phyloP scores from a whole-genome alignment of 2,888 invertebrate species.

The Nomada fabriciana region DNA sequence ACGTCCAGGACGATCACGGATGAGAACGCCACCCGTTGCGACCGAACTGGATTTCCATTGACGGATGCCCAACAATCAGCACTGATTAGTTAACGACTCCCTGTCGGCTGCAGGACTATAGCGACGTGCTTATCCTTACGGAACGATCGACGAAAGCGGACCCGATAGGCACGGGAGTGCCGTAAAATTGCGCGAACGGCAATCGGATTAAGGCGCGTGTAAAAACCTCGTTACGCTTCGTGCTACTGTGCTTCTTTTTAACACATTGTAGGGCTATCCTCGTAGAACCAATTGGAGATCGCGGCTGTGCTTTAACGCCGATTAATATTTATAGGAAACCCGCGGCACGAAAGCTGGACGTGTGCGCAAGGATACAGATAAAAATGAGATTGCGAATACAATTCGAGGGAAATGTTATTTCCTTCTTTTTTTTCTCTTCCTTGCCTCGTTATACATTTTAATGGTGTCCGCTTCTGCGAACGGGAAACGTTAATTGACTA shows the following conservation, averaged over 20 bases:
- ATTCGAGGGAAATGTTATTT: conserved; percentile 19
- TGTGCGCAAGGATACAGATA: not conserved
- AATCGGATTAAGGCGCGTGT: not conserved
- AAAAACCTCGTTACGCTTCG: conserved; percentile 1
- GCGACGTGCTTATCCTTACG: conserved; percentile 41
- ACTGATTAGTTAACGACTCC: conserved; percentile 70
- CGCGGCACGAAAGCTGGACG: not conserved
- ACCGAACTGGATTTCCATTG: conserved; percentile 63
- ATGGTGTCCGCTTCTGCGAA: not conserved
- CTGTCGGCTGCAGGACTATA: conserved; percentile 27
- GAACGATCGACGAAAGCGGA: conserved; percentile 40
- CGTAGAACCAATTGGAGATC: too few relatives aligned
- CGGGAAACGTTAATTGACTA: conserved; percentile 52
- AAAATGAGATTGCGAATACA: not conserved
- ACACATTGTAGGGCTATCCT: not conserved
- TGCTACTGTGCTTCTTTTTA: not conserved
- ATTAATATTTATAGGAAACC: conserved; percentile 3
- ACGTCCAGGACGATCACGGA: conserved; percentile 30
- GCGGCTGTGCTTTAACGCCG: not conserved
- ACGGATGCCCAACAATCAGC: conserved; percentile 70
- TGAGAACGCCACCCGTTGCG: conserved; percentile 21
- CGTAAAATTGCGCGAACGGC: conserved; percentile 34
- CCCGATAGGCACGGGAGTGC: conserved; percentile 12
- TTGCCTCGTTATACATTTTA: conserved; percentile 20
- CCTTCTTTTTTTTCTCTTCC: not conserved